Base-by-base conservation (phyloP, 1,140 invertebrate species). In the Tetramorium simillimum region DNA sequence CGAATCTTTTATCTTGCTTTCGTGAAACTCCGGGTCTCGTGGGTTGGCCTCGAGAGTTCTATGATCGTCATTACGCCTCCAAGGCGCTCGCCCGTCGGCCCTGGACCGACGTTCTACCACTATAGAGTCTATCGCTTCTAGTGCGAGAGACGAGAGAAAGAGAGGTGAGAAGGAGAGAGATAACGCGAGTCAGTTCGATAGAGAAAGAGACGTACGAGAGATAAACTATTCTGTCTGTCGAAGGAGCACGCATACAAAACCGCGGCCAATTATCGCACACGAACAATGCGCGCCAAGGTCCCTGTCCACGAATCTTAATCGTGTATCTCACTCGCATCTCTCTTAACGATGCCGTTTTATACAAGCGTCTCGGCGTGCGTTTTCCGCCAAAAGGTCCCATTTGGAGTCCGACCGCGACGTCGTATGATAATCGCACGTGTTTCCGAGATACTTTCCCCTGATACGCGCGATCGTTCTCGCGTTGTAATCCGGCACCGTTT, bases 1-100 rank as follows among this genome's bases (percentile, higher is more conserved):
- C 46, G 18, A 63, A 73, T 87, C 46, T 76, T 84, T 46, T 73
- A 78, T 87, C 70, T 77, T 80, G 53, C 81, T 88, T 92, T 91
- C 86, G 89, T 80, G 87, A 91, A 91, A 90, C 84, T 89, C 65
- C 60, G 84, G 33, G 28, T 75, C 86, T 84, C 86, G 89, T 85
- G 85, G 86, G 67, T 88, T 77, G 86, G 84, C 91, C 91, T 92
- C 91, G 91, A 91, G 73, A 91, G 88, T 92, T 92, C 91, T 92
- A 92, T 86, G 86, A 91, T 92, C 91, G 89, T 93, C 88, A 92
- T 92, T 92, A 89, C 87, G 89, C 87, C 88, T 93, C 88, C 92
- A 92, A 92, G 92, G 92, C 90, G 89, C 85, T 90, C 67, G 91
- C 88, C 76, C 4, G 91, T 93, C 89, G 92, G 90, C 92, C 92